Evolutionary conservation across 2,888 invertebrate genomes (phyloP), one percentile per base, ranked within the genome.

Genomic region (Athalia circularis): DNA sequence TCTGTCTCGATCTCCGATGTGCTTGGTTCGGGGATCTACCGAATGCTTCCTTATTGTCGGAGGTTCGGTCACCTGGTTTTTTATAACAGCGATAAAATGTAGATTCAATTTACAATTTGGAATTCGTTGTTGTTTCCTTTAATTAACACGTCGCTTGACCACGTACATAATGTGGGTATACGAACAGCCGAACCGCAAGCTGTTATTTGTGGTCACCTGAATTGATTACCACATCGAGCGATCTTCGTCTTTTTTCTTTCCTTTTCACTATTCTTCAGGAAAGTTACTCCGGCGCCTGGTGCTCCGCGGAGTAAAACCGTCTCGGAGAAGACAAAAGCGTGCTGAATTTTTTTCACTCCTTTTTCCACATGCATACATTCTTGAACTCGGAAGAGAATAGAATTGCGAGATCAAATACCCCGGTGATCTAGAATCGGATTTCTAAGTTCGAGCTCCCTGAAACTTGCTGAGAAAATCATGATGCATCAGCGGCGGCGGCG

Each of bases 111-210:
- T 29, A 29, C 59, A 64, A 62, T 62, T 64, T 29, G 5, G 50
- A 64, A 29, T 29, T 29, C 29, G 29, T 29, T 29, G 64, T 8
- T 62, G 62, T 75, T 75, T 13, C 62, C 48, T 50, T 61, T 50
- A 62, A 75, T 75, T 75, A 75, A 75, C 75, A 75, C 75, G 52
- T 75, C 62, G n/a, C 43, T 64, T 48, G 50, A 75, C 50, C 75
- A 47, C 48, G 29, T 29, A 29, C 2, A 29, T 29, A 29, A 29
- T 29, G 29, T 29, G 2, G 29, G 29, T 29, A 29, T 29, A 29
- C 29, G 29, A 29, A 29, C 29, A 29, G 29, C 29, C 29, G 29
- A 29, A 29, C 29, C 29, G 29, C 29, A 29, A 29, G 29, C 57
- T 13, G 70, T 45, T 54, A 11, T n/a, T 9, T 29, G 29, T 29